Evolutionary conservation across 2,797 vertebrate species (phyloP).

Genomic region (Lepidocolaptes lacrymiger): DNA sequence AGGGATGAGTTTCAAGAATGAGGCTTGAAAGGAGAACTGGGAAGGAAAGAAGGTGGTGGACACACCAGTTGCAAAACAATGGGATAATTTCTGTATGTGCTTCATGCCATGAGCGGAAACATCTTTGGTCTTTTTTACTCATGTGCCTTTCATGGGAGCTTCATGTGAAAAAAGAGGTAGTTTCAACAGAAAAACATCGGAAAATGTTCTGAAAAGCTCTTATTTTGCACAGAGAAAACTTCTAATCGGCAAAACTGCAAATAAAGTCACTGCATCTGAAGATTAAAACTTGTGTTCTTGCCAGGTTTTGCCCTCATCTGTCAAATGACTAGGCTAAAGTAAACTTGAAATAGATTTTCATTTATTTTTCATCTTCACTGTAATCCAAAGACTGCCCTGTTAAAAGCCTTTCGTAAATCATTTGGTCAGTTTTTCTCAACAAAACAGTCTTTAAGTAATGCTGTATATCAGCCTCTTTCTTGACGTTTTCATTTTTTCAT

Average conservation of each 20-base stretch:
- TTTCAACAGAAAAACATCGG: not conserved
- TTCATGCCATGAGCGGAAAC: not conserved
- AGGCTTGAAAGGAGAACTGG: not conserved
- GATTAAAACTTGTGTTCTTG: slow-evolving; percentile 63
- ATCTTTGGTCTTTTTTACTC: not conserved
- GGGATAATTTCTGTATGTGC: not conserved
- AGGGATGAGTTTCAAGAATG: not conserved
- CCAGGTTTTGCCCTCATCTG: slow-evolving; percentile 62
- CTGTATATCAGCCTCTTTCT: slow-evolving; percentile 75
- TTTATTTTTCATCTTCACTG: slow-evolving; percentile 80
- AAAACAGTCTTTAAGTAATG: slow-evolving; percentile 77
- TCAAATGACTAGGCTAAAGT: slow-evolving; percentile 75
- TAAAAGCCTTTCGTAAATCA: slow-evolving; percentile 82
- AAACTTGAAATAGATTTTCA: slow-evolving; percentile 77
- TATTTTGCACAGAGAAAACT: slow-evolving; percentile 8
- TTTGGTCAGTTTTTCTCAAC: slow-evolving; percentile 77
- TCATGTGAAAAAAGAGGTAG: not conserved
- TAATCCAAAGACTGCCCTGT: slow-evolving; percentile 73
- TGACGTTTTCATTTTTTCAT: slow-evolving; percentile 80
- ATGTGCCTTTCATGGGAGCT: not conserved
- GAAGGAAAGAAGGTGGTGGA: not conserved
- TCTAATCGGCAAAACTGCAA: slow-evolving; percentile 54
- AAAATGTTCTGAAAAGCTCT: not conserved
- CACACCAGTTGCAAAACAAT: fast-evolving
- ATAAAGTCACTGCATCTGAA: slow-evolving; percentile 45